phyloP scores from a whole-genome alignment of 1,140 invertebrate species.

The Ditylenchus dipsaci region DNA sequence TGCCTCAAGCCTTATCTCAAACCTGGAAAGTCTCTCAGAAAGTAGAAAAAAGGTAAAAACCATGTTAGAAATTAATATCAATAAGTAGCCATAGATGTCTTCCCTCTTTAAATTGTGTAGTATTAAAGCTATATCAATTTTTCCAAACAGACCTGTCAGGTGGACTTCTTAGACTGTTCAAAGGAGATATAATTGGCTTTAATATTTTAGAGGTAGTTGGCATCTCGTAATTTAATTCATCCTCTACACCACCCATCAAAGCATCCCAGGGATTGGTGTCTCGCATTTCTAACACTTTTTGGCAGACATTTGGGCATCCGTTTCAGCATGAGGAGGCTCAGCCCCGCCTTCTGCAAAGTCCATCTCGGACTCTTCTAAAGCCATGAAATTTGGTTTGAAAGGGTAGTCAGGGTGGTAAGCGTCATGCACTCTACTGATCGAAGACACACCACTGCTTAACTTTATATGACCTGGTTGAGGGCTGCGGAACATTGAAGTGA shows the following conservation, averaged over 20 bases:
- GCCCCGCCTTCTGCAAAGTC: constrained; percentile 1
- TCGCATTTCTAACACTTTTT: background rate
- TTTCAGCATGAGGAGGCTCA: background rate
- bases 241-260: background rate
- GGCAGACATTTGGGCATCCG: no score
- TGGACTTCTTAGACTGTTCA: constrained; percentile 1
- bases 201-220: background rate
- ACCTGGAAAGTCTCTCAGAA: no score
- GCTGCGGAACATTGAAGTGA: background rate
- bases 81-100: no score
- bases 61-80: no score
- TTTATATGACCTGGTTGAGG: background rate
- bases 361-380: constrained; percentile 3
- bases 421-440: no score
- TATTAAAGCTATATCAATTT: no score
- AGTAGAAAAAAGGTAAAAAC: no score
- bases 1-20: no score
- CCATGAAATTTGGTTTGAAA: background rate
- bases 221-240: background rate
- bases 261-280: background rate
- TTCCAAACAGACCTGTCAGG: no score
- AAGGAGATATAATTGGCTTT: constrained; percentile 1
- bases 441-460: background rate
- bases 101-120: no score
- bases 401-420: constrained; percentile 1